A percentile compares a stretch with the other conserved stretches of the same genome.
These are phyloP conservation scores for Caerostris darwini DNA, from an alignment of 1,140 invertebrate genomes.

Conservation along the genomic window DNA sequence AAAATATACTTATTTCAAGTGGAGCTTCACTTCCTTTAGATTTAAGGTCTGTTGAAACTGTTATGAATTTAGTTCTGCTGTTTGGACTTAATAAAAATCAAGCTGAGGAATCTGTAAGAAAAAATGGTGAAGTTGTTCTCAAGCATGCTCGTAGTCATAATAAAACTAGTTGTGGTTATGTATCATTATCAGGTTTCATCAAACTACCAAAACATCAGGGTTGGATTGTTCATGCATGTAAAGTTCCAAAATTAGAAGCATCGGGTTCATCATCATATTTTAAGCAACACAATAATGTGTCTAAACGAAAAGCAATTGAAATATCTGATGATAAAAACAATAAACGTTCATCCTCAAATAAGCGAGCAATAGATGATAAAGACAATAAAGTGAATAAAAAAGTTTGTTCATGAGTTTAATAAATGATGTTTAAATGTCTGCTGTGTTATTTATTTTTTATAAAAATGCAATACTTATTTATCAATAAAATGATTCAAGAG, in stretches of 20 bases:
- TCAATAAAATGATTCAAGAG: too few relatives aligned
- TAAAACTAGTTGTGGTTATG: conserved; percentile 70
- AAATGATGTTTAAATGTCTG: too few relatives aligned
- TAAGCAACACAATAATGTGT: too few relatives aligned
- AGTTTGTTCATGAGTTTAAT: too few relatives aligned
- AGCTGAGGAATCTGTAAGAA: conserved; percentile 61
- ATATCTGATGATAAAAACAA: too few relatives aligned
- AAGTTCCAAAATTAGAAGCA: conserved; percentile 31
- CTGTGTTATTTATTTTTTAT: too few relatives aligned
- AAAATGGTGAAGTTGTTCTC: conserved; percentile 36
- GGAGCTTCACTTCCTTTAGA: conserved; percentile 72
- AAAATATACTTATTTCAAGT: conserved; percentile 77
- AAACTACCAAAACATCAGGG: conserved; percentile 65
- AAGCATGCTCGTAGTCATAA: conserved; percentile 36
- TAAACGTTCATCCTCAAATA: too few relatives aligned
- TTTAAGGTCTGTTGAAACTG: conserved; percentile 75
- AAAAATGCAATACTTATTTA: too few relatives aligned
- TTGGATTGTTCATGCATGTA: conserved; percentile 65
- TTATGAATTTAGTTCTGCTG: conserved; percentile 74
- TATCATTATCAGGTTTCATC: conserved; percentile 3
- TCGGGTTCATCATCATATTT: too few relatives aligned
- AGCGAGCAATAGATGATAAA: too few relatives aligned
- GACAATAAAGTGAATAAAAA: too few relatives aligned
- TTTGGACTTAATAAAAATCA: conserved; percentile 76
- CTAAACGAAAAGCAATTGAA: too few relatives aligned